Evolutionary conservation across 2,113 vertebrate species (phyloP), one percentile per base, ranked within the genome.

Genomic region (Anser brachyrhynchus): DNA sequence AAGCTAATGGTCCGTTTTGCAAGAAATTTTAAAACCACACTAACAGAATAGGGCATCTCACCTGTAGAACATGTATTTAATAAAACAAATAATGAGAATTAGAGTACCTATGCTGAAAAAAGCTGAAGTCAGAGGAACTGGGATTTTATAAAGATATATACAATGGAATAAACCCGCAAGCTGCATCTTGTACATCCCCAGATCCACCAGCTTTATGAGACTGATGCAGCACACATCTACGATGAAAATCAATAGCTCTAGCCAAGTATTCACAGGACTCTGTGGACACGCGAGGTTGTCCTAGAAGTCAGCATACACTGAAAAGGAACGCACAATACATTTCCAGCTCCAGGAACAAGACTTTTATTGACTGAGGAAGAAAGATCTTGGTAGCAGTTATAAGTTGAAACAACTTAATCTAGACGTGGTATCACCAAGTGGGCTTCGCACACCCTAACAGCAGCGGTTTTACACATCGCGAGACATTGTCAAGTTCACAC

Each of bases 361-460:
- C 41, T 92, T 92, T 23, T 55, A 54, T 74, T 80, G 59, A 71
- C 71, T 86, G 75, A 96, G 37, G 72, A 74, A 89, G 83, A 70
- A 43, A 85, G 65, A 93, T 18, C 79, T 90, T 80, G 86, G 79
- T 62, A 92, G 65, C 59, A 41, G 64, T 61, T 88, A 85, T 35
- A 88, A 92, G 1, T 37, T 73, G 64, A 88, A 90, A 92, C 33
- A 86, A 88, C 37, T 73, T 86, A 43, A 77, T 88, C 79, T 77
- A 66, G 90, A 77, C 62, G 44, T 9, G 61, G 59, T 59, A 84
- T 77, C 72, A 72, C 59, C 31, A 6, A 58, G 55, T 64, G 59
- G 62, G 64, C 14, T 84, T 51, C 77, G 73, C 65, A 73, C 41
- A 84, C 41, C 41, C 65, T 70, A 84, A 86, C 75, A 83, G 33